Conservation (phyloP, 2,888 invertebrate genomes). For the Cabera pusaria region DNA sequence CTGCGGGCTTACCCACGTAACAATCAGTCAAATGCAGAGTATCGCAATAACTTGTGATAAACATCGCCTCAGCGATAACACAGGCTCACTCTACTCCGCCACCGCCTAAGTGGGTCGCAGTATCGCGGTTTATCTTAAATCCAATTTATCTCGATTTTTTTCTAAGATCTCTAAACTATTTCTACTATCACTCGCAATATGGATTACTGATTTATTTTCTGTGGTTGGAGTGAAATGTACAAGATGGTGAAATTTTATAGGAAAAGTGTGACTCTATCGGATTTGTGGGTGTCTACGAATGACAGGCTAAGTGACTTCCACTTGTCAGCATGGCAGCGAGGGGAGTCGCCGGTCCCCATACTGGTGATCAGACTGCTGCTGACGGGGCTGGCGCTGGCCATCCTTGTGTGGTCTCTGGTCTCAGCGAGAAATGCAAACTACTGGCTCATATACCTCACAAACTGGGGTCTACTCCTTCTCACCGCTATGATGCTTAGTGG, state of each 20-base stretch:
- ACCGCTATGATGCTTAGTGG: constrained; percentile 50
- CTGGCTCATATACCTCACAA: constrained; percentile 71
- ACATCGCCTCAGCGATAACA: constrained; percentile 48
- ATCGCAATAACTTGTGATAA: constrained; percentile 35
- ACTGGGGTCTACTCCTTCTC: constrained; percentile 68
- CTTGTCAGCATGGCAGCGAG: constrained; percentile 71
- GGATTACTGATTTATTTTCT: constrained; percentile 18
- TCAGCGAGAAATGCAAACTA: constrained; percentile 41
- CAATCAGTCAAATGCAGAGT: constrained; percentile 4
- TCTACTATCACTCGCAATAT: constrained; percentile 5
- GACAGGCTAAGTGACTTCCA: constrained; percentile 68
- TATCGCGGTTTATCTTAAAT: constrained; percentile 36
- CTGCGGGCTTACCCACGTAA: no score
- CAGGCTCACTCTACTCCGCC: constrained; percentile 35
- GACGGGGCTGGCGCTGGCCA: constrained; percentile 44
- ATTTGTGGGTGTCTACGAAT: constrained; percentile 65
- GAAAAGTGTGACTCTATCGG: constrained; percentile 53
- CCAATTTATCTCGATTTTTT: constrained; percentile 27
- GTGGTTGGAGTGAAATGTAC: constrained; percentile 31
- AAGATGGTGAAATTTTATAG: constrained; percentile 74
- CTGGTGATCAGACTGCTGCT: constrained; percentile 55
- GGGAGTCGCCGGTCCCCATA: constrained; percentile 64
- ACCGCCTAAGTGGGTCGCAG: constrained; percentile 34
- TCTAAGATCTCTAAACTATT: constrained; percentile 8
- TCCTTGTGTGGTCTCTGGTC: constrained; percentile 59